phyloP scores from a whole-genome alignment of 2,113 vertebrate species.

The Antechinus flavipes region DNA sequence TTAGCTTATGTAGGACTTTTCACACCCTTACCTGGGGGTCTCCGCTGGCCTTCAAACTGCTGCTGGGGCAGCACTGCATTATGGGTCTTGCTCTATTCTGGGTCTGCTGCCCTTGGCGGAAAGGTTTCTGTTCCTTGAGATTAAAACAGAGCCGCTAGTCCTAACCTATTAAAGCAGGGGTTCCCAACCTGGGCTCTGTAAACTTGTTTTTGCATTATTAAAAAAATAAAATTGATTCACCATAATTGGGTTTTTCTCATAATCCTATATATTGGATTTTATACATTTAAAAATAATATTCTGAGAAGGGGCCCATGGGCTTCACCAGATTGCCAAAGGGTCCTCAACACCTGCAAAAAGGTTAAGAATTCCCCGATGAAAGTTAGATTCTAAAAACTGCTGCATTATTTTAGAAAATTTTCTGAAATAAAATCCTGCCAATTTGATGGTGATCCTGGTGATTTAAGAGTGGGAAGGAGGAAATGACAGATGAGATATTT shows the following conservation, averaged over 20 bases:
- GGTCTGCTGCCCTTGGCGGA: not conserved
- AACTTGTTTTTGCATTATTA: not conserved
- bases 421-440: conserved; percentile 31
- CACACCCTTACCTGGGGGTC: conserved; percentile 1
- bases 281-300: not conserved
- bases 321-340: not conserved
- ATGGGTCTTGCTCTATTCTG: conserved; percentile 4
- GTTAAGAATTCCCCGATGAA: not conserved
- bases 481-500: not conserved
- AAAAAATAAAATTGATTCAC: not conserved
- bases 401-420: not conserved
- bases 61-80: not conserved
- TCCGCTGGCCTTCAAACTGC: conserved; percentile 21
- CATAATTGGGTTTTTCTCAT: not conserved
- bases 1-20: not conserved
- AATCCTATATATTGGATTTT: not conserved
- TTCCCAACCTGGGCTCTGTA: not conserved
- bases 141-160: not conserved
- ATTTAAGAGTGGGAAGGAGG: not conserved
- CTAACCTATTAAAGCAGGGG: not conserved
- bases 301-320: not conserved
- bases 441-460: not conserved
- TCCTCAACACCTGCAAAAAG: not conserved
- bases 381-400: not conserved
- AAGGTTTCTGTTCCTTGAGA: conserved; percentile 16